Evolutionary conservation across 2,888 invertebrate species (phyloP), one percentile per base, ranked within the genome.

Genomic region (Ditylenchus weischeri): DNA sequence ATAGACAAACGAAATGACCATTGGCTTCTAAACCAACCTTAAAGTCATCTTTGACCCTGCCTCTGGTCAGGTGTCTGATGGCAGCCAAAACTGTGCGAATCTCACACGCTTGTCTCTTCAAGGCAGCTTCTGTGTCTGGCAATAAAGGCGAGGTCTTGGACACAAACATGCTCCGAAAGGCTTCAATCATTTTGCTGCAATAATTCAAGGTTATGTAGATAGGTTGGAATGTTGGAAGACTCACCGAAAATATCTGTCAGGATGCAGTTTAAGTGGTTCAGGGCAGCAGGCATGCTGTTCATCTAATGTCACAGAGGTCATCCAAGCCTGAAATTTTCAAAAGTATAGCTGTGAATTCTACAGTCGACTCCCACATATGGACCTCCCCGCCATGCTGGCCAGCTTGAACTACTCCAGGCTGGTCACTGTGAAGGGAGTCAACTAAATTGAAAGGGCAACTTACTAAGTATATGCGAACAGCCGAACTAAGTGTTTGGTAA

Each of bases 181-280:
- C 77, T 66, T 80, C 79, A 47, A 80, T 72, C 19, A 80, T 79
- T 62, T 71, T 74, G 47, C 78, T 78, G 57, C 57, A 70, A 60
- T 47, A 21, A 38, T 18, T 10, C 4, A 50, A 35, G 6, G 13
- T 13, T 65, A 8, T 35, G n/a, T 65, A 21, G 38, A 21, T 18
- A n/a, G 21, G 8, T 11, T 50, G 13, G 35, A 62, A 62, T 8
- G 57, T 48, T 57, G n/a, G n/a, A n/a, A 48, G 4, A 50, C 58
- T 11, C 62, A 70, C 73, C 73, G 57, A 57, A 75, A 75, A 48
- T 75, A 75, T 23, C 65, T 58, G 38, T 69, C 66, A 10, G 75
- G 75, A 43, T 71, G 65, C 18, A 49, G 38, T 13, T 58, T 43
- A 43, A 75, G 50, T 10, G 69, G 64, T 54, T 68, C 51, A 38